phyloP scores from a whole-genome alignment of 2,113 vertebrate species.

The Clarias macrocephalus region DNA sequence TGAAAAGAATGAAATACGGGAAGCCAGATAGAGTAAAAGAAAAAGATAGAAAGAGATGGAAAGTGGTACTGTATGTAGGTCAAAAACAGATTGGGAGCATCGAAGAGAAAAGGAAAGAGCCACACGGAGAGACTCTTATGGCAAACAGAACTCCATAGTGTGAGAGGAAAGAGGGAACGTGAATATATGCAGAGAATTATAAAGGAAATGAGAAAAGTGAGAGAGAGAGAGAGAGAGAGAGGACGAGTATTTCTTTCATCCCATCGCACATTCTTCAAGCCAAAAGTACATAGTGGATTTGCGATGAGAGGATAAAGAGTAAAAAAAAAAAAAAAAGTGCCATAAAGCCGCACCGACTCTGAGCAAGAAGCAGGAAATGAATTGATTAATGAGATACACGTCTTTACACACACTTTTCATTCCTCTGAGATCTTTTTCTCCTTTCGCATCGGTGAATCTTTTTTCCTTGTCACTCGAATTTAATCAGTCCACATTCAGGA shows the following conservation, averaged over 20 bases:
- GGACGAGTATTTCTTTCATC: neutral
- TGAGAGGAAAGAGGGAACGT: neutral
- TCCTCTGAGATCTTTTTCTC: neutral
- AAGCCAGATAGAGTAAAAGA: neutral
- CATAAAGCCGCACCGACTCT: neutral
- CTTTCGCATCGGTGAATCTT: neutral
- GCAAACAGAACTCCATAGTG: neutral
- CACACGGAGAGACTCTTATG: neutral
- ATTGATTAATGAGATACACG: neutral
- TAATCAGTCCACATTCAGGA: neutral
- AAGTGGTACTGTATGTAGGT: neutral
- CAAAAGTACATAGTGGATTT: neutral
- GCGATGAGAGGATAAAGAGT: neutral
- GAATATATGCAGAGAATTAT: neutral
- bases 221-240: neutral
- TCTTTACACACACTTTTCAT: neutral
- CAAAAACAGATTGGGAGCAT: neutral
- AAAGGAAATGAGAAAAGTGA: neutral
- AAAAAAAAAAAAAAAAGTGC: neutral
- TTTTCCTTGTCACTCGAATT: neutral
- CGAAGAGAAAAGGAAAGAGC: neutral
- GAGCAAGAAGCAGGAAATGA: neutral
- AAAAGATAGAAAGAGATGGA: neutral
- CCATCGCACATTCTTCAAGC: neutral
- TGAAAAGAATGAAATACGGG: neutral